These are phyloP conservation scores for Megathymus violae DNA, from an alignment of 1,140 invertebrate species.

Conservation along the genomic window DNA sequence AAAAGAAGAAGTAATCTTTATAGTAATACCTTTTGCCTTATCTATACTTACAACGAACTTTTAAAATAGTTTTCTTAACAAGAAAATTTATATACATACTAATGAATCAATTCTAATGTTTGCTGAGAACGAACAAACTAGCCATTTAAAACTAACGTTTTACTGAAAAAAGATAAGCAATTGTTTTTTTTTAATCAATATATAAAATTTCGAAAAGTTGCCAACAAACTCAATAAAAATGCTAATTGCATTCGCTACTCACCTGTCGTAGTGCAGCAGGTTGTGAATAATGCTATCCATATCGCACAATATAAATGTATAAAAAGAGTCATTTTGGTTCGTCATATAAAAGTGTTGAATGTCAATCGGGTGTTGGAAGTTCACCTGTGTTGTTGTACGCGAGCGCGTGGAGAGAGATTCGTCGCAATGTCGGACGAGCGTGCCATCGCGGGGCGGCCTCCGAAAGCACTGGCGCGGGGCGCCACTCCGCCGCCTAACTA, in stretches of 20 bases:
- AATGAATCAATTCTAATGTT: too few relatives aligned
- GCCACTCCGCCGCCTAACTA: constrained; percentile 66
- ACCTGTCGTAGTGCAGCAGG: constrained; percentile 75
- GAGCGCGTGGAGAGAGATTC: constrained; percentile 45
- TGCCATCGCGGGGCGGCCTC: constrained; percentile 70
- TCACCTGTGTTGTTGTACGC: constrained; percentile 62
- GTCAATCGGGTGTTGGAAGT: constrained; percentile 46
- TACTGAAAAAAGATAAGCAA: constrained; percentile 11
- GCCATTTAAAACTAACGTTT: constrained; percentile 20
- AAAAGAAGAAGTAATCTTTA: too few relatives aligned
- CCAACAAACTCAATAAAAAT: constrained; percentile 68
- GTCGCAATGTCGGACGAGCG: constrained; percentile 51
- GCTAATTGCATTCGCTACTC: constrained; percentile 68
- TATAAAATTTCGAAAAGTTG: constrained; percentile 54
- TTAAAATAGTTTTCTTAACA: too few relatives aligned
- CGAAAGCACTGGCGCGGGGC: constrained; percentile 76
- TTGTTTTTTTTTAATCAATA: constrained; percentile 41
- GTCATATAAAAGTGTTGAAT: constrained; percentile 51
- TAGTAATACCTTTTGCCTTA: too few relatives aligned
- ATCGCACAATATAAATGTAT: constrained; percentile 79
- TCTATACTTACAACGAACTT: too few relatives aligned
- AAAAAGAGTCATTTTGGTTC: constrained; percentile 78
- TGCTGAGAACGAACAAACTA: too few relatives aligned
- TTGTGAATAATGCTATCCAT: constrained; percentile 70
- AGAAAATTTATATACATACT: too few relatives aligned